These are phyloP conservation scores for Carassius auratus DNA, from an alignment of 2,113 vertebrate genomes.

Conservation along the genomic window DNA sequence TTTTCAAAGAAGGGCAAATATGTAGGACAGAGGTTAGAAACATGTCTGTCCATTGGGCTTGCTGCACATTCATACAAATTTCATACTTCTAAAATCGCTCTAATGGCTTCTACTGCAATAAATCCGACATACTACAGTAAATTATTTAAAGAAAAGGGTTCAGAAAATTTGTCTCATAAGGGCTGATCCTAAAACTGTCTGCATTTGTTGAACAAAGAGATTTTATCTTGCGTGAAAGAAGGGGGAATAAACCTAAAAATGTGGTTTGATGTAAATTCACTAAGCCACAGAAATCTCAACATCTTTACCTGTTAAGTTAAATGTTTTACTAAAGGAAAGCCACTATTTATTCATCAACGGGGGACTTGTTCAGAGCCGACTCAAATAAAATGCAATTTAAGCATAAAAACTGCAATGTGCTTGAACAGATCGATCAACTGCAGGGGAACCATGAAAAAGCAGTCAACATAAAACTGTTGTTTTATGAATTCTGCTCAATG, in stretches of 20 bases:
- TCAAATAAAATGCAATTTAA: slow-evolving; percentile 37
- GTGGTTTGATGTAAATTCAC: slow-evolving; percentile 8
- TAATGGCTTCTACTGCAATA: not conserved
- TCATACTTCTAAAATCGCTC: not conserved
- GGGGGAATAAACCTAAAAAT: slow-evolving; percentile 4
- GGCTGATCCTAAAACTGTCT: not conserved
- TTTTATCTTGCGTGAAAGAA: not conserved
- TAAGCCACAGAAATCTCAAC: not conserved
- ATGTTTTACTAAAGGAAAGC: not conserved
- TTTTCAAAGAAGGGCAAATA: slow-evolving; percentile 9
- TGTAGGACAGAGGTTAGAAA: not conserved
- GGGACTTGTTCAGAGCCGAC: slow-evolving; percentile 16
- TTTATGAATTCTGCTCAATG: slow-evolving; percentile 36
- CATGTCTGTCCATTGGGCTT: not conserved
- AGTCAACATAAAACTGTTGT: slow-evolving; percentile 14
- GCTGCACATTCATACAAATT: not conserved
- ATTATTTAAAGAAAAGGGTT: not conserved
- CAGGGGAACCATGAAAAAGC: slow-evolving; percentile 23
- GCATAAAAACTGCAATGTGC: slow-evolving; percentile 16
- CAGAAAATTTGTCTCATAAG: not conserved
- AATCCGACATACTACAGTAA: not conserved
- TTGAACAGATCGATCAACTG: slow-evolving; percentile 30
- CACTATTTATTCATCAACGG: not conserved
- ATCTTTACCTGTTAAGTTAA: not conserved
- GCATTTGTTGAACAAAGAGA: not conserved